Evolutionary conservation across 2,888 invertebrate genomes (phyloP).

Genomic region (Pyrrhia umbra): DNA sequence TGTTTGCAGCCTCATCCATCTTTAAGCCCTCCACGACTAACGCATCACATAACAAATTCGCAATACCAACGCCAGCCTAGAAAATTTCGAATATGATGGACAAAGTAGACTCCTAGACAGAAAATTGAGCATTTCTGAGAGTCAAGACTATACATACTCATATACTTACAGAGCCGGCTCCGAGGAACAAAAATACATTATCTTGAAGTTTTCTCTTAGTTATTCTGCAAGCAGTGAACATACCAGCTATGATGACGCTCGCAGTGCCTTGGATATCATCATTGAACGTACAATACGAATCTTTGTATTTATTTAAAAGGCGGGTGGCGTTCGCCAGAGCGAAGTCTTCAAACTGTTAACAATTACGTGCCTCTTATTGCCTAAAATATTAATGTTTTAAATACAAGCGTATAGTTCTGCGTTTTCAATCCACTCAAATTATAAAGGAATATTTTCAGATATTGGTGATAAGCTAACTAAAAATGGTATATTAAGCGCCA

Average conservation of each 20-base stretch:
- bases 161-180: slow-evolving; percentile 92
- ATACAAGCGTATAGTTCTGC: too few relatives aligned
- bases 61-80: slow-evolving; percentile 97
- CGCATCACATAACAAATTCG: slow-evolving; percentile 95
- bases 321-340: slow-evolving; percentile 98
- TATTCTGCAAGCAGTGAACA: slow-evolving; percentile 93
- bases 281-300: slow-evolving; percentile 98
- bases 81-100: slow-evolving; percentile 8
- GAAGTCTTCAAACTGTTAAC: slow-evolving; percentile 97
- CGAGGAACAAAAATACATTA: slow-evolving; percentile 96
- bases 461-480: too few relatives aligned
- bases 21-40: slow-evolving; percentile 92
- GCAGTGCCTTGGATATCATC: slow-evolving; percentile 99
- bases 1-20: slow-evolving; percentile 92
- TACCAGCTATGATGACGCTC: slow-evolving; percentile 96
- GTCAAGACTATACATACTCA: too few relatives aligned
- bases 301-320: slow-evolving; percentile 96
- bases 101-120: too few relatives aligned
- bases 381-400: too few relatives aligned
- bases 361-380: too few relatives aligned
- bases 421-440: too few relatives aligned
- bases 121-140: not conserved
- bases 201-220: slow-evolving; percentile 94
- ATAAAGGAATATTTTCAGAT: too few relatives aligned
- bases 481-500: too few relatives aligned